Evolutionary conservation across 2,113 vertebrate species (phyloP), one percentile per base, ranked within the genome.

Genomic region (Xenopus tropicalis): DNA sequence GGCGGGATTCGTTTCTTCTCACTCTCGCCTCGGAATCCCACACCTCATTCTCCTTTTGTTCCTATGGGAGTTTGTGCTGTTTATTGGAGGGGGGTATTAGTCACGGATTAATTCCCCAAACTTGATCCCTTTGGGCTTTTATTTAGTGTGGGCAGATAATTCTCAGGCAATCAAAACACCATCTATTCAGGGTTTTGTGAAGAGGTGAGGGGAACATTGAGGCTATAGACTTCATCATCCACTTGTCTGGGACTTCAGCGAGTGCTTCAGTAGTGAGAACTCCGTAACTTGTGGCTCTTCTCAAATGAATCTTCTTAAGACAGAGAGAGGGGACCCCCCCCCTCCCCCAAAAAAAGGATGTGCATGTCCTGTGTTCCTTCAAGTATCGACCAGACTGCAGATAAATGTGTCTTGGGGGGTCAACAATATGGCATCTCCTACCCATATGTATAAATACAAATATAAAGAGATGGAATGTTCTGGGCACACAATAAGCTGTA

Each of bases 101-200:
- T 75, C 61, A 75, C 66, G 56, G 66, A 69, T 62, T 20, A 46
- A 61, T 75, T 75, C 66, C 58, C 29, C 29, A 61, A 61, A 56
- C 59, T 69, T 52, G 20, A 63, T 69, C 72, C 29, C 58, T 62
- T 43, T 21, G 29, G 44, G 44, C 66, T 76, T 76, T 69, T 43
- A 69, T 62, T 76, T 69, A 58, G 62, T 75, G 66, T 54, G 73
- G 69, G 56, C 57, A 76, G 73, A 76, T 76, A 69, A 76, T 61
- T 22, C 59, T 44, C 48, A 43, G 42, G 57, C 73, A 69, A 56
- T 61, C 37, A 69, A 63, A 61, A 76, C 66, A 76, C 62, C 42
- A 63, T 56, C 65, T 61, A 63, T 76, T 76, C 58, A 76, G 24
- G 24, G 22, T 66, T 69, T 69, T 76, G 73, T 69, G 22, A 44